phyloP scores from a whole-genome alignment of 2,888 invertebrate species.

The Apamea sordens region DNA sequence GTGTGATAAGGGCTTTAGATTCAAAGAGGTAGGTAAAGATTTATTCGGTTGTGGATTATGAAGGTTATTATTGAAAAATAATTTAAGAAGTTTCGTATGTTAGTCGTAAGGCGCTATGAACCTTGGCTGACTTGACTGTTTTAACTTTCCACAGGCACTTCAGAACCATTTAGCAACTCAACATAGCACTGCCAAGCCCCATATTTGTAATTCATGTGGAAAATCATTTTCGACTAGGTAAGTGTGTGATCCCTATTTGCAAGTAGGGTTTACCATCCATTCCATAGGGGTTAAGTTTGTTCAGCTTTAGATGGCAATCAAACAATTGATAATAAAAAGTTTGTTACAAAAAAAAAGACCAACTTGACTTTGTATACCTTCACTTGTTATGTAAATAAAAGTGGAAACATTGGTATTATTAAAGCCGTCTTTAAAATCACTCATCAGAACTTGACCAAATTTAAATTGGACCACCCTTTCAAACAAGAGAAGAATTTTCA shows the following conservation, averaged over 20 bases:
- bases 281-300: neutral
- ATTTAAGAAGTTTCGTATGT: neutral
- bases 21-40: conserved; percentile 68
- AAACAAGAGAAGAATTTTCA: no score
- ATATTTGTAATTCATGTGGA: conserved; percentile 68
- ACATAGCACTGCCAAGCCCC: conserved; percentile 72
- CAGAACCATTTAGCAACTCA: conserved; percentile 71
- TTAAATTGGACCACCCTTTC: no score
- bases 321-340: neutral
- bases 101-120: neutral
- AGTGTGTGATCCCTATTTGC: neutral
- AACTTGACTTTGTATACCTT: neutral
- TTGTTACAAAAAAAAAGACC: no score
- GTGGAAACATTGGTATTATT: neutral
- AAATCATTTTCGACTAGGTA: conserved; percentile 74
- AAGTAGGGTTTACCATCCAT: neutral
- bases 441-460: no score
- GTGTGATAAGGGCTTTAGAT: conserved; percentile 69
- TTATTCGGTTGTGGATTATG: neutral
- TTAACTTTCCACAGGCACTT: conserved; percentile 63
- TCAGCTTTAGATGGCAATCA: neutral
- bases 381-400: neutral
- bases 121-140: neutral
- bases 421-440: no score
- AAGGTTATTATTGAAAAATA: neutral